Evolutionary conservation across 2,888 invertebrate genomes (phyloP).

Genomic region (Sarcophaga carnaria): DNA sequence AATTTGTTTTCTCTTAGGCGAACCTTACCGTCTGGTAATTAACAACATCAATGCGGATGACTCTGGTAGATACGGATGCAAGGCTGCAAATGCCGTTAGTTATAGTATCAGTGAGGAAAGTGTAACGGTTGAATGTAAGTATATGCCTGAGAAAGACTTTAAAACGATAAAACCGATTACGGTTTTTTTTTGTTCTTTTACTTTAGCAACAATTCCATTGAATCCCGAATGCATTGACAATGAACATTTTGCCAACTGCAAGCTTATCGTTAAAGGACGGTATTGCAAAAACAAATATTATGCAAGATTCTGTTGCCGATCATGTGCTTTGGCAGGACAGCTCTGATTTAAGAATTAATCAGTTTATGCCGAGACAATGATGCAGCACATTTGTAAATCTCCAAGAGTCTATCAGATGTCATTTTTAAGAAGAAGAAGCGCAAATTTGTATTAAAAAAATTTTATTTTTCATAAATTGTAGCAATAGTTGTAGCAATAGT

Average conservation of each 20-base stretch:
- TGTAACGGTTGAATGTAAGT: conserved; percentile 89
- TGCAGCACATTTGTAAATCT: conserved; percentile 48
- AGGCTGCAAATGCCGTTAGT: conserved; percentile 89
- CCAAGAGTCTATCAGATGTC: conserved; percentile 53
- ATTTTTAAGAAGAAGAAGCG: conserved; percentile 36
- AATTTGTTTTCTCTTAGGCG: conserved; percentile 78
- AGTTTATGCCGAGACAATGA: neutral
- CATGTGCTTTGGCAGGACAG: conserved; percentile 94
- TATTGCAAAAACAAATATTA: conserved; percentile 96
- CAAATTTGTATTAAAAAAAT: conserved; percentile 55
- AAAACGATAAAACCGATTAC: neutral
- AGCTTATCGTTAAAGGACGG: conserved; percentile 91
- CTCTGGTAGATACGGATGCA: conserved; percentile 91
- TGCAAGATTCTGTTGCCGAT: conserved; percentile 95
- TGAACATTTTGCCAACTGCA: conserved; percentile 94
- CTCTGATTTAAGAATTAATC: conserved; percentile 77
- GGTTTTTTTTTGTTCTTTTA: conserved; percentile 16
- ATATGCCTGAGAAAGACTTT: neutral
- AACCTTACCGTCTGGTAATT: conserved; percentile 88
- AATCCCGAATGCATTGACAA: conserved; percentile 93
- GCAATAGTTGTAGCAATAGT: neutral
- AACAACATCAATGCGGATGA: conserved; percentile 85
- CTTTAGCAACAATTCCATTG: conserved; percentile 83
- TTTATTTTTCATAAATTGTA: conserved; percentile 69
- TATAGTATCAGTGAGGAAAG: conserved; percentile 85